Evolutionary conservation across 1,140 invertebrate species (phyloP).

Genomic region (Myzus persicae): DNA sequence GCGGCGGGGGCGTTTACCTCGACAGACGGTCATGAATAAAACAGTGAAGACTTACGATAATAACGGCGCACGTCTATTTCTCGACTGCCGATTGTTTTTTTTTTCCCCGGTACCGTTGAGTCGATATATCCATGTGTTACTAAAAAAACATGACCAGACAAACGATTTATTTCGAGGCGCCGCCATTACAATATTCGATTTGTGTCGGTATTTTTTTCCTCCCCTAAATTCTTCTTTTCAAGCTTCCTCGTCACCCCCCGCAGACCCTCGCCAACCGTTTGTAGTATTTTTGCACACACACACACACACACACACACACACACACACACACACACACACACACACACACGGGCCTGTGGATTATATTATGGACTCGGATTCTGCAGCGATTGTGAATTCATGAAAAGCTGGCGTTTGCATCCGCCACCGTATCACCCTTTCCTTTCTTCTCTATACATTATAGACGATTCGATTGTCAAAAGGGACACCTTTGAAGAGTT

Average conservation of each 20-base stretch:
- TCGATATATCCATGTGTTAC: slow-evolving; percentile 21
- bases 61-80: neutral
- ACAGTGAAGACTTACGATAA: slow-evolving; percentile 32
- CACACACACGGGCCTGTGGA: neutral
- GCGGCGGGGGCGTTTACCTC: neutral
- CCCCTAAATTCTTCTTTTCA: neutral
- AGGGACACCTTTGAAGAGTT: slow-evolving; percentile 16
- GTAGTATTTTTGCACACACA: neutral
- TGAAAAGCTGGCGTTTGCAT: neutral
- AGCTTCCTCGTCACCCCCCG: neutral
- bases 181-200: slow-evolving; percentile 54
- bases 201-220: slow-evolving; percentile 29
- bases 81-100: slow-evolving; percentile 2
- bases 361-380: neutral
- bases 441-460: neutral
- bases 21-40: slow-evolving; percentile 28
- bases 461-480: slow-evolving; percentile 22
- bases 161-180: slow-evolving; percentile 50
- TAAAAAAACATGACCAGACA: slow-evolving; percentile 46
- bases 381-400: neutral
- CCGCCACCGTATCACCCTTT: neutral
- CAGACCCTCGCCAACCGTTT: neutral
- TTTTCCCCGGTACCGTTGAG: no score
- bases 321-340: neutral
- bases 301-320: no score